Base-by-base conservation (phyloP, 2,888 invertebrate genomes). In the Protophormia terraenovae region DNA sequence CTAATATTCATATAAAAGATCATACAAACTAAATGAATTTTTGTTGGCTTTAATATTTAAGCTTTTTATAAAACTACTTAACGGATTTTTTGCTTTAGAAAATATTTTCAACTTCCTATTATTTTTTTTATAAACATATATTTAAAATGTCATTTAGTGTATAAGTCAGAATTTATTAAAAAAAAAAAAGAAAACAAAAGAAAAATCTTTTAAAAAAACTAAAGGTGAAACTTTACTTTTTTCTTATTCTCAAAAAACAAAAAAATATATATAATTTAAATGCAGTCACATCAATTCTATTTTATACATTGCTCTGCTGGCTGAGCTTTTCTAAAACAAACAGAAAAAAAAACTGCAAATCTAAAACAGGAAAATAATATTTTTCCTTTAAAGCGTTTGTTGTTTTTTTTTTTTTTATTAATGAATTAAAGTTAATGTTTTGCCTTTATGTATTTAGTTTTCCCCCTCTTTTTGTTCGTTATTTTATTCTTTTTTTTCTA, bases 11-110 rank as follows among this genome's bases (percentile, higher is more conserved):
- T 64, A 50, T 14, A 27, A 6, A 10, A n/a, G n/a, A n/a, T n/a
- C n/a, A n/a, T n/a, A n/a, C n/a, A 27, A 35, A 27, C 32, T 58
- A 47, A 78, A 73, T 60, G 32, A 73, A 78, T 55, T 69, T 77
- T 78, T 83, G 67, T 83, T 83, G 24, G 67, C 55, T 84, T 69
- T 66, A 55, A 75, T 69, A 32, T 53, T 29, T 58, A 76, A 79
- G 38, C 19, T 66, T 32, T 77, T 45, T 14, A 32, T 45, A 24
- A 24, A 77, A 47, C 66, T 55, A 45, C 67, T 67, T 67, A 41
- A 47, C 19, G 64, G 41, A 53, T 45, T 55, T 71, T 64, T 71
- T 64, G 22, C 69, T 82, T 69, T 71, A 66, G 32, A 60, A 19
- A 22, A 19, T 53, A 14, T 22, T 4, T 45, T 7, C 4, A 0